Conservation (phyloP, 2,113 vertebrate species). For the Pollimyrus isidori region DNA sequence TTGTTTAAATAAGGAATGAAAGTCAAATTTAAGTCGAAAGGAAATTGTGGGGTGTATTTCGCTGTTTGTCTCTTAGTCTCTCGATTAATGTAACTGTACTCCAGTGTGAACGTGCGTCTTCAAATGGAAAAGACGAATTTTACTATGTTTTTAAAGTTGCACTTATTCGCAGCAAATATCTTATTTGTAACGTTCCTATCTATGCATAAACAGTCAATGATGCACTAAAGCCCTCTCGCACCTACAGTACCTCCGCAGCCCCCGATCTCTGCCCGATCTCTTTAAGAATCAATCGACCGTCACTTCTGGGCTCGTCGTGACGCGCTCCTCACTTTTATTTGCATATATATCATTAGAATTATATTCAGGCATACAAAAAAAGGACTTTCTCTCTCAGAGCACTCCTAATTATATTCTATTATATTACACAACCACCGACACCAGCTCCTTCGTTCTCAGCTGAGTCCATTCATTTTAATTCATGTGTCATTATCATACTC, state of each 20-base stretch:
- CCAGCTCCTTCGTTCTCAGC: neutral
- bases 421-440: neutral
- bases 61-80: neutral
- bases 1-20: neutral
- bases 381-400: neutral
- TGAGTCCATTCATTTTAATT: neutral
- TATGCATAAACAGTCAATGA: neutral
- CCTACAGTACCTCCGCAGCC: neutral
- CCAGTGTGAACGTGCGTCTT: neutral
- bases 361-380: neutral
- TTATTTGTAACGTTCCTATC: neutral
- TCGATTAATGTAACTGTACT: neutral
- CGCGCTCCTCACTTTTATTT: neutral
- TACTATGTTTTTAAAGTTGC: neutral
- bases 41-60: neutral
- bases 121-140: neutral
- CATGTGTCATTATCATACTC: neutral
- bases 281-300: neutral
- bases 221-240: neutral
- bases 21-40: neutral
- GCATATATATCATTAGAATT: neutral
- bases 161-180: neutral
- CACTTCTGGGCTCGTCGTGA: neutral
- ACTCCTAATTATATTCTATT: neutral
- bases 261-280: neutral